These are phyloP conservation scores for Cetonia aurata DNA, from an alignment of 2,888 invertebrate genomes.

Conservation along the genomic window DNA sequence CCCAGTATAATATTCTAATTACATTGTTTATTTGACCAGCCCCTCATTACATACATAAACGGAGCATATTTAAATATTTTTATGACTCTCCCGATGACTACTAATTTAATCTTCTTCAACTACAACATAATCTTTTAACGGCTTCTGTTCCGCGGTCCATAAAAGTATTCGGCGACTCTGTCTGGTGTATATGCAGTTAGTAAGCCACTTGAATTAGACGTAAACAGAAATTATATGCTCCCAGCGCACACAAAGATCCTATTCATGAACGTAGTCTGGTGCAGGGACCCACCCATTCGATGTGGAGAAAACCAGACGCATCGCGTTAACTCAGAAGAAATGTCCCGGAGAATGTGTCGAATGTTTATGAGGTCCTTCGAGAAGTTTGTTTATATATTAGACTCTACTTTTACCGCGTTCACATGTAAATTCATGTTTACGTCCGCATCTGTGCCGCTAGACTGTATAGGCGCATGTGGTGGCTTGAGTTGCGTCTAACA, in stretches of 20 bases:
- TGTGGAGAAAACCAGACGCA: not conserved
- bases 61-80: too few species aligned
- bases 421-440: conserved; percentile 44
- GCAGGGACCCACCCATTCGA: not conserved
- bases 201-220: conserved; percentile 10
- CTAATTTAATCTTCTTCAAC: too few species aligned
- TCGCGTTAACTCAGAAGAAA: not conserved
- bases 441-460: conserved; percentile 31
- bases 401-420: conserved; percentile 41
- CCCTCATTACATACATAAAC: too few species aligned
- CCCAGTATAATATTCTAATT: too few species aligned
- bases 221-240: conserved; percentile 2
- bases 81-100: too few species aligned
- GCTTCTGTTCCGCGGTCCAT: too few species aligned
- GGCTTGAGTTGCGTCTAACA: too few species aligned
- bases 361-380: conserved; percentile 26
- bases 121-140: too few species aligned
- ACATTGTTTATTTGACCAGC: too few species aligned
- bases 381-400: conserved; percentile 33
- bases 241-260: not conserved
- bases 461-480: not conserved
- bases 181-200: too few species aligned
- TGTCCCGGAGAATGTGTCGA: conserved; percentile 26
- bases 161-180: too few species aligned
- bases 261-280: not conserved